Conservation (phyloP, 2,797 vertebrate genomes). For the Cuniculus paca region DNA sequence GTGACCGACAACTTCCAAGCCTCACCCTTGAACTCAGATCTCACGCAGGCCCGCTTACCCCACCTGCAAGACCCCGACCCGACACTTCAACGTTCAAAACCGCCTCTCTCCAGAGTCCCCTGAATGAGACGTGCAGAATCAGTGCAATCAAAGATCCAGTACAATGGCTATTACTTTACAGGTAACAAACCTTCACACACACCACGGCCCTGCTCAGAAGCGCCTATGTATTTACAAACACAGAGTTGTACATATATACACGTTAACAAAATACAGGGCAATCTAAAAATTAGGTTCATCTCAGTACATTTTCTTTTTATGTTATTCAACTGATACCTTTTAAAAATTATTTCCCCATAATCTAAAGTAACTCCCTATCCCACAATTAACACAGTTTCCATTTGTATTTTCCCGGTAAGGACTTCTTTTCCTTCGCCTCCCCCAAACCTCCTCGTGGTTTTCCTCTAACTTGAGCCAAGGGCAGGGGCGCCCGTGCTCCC, state of each 20-base stretch:
- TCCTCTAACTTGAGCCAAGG: not conserved
- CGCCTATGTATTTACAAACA: conserved; percentile 88
- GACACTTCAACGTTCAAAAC: conserved; percentile 54
- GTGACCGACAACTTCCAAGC: accelerated
- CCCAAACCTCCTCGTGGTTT: not conserved
- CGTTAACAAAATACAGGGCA: conserved; percentile 91
- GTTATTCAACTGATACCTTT: conserved; percentile 78
- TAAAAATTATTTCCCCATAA: conserved; percentile 76
- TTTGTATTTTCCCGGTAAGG: not conserved
- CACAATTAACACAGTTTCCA: conserved; percentile 33
- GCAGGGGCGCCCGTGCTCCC: not conserved
- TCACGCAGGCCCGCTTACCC: not conserved
- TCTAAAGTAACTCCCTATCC: conserved; percentile 67
- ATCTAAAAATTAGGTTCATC: conserved; percentile 83
- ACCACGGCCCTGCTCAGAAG: conserved; percentile 69
- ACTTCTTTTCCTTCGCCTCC: not conserved
- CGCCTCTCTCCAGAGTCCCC: conserved; percentile 61
- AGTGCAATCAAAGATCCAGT: conserved; percentile 84
- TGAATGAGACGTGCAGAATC: conserved; percentile 61
- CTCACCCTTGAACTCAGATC: accelerated
- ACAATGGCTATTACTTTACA: conserved; percentile 86
- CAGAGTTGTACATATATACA: conserved; percentile 91
- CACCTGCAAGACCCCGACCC: not conserved
- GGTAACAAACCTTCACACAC: conserved; percentile 85
- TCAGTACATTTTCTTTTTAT: conserved; percentile 74